These are phyloP conservation scores for Clepsis dumicolana DNA, from an alignment of 2,888 invertebrate genomes.

Conservation along the genomic window DNA sequence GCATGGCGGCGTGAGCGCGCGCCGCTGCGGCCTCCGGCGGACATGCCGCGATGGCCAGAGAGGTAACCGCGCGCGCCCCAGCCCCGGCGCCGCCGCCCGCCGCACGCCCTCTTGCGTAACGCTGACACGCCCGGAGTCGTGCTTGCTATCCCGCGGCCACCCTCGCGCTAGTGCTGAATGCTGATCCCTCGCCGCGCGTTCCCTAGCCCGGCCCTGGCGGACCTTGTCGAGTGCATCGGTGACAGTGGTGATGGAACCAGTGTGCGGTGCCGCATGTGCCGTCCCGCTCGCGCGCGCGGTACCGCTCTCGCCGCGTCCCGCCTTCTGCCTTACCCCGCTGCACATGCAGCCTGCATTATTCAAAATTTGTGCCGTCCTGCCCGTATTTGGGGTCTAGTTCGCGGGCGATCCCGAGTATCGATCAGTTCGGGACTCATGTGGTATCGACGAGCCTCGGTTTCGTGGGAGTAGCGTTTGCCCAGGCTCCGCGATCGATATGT, in stretches of 20 bases:
- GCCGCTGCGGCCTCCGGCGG: conserved; percentile 86
- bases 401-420: conserved; percentile 16
- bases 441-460: not conserved
- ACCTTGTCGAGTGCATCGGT: conserved; percentile 39
- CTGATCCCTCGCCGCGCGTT: conserved; percentile 43
- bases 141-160: conserved; percentile 55
- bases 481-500: conserved; percentile 35
- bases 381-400: conserved; percentile 10
- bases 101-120: conserved; percentile 68
- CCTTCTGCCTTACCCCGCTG: conserved; percentile 63
- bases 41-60: conserved; percentile 91
- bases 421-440: conserved; percentile 21
- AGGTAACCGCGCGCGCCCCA: conserved; percentile 84
- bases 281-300: conserved; percentile 66
- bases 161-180: conserved; percentile 45
- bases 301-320: conserved; percentile 58
- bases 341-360: conserved; percentile 76
- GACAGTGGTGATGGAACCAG: conserved; percentile 45
- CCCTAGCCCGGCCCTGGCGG: conserved; percentile 27
- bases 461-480: conserved; percentile 16
- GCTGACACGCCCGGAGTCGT: conserved; percentile 68
- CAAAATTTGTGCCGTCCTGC: conserved; percentile 57
- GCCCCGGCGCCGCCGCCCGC: conserved; percentile 55
- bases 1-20: conserved; percentile 85
- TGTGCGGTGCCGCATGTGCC: conserved; percentile 66